These are phyloP conservation scores for Hydrolagus affinis DNA, from an alignment of 2,113 vertebrate genomes.

Conservation along the genomic window DNA sequence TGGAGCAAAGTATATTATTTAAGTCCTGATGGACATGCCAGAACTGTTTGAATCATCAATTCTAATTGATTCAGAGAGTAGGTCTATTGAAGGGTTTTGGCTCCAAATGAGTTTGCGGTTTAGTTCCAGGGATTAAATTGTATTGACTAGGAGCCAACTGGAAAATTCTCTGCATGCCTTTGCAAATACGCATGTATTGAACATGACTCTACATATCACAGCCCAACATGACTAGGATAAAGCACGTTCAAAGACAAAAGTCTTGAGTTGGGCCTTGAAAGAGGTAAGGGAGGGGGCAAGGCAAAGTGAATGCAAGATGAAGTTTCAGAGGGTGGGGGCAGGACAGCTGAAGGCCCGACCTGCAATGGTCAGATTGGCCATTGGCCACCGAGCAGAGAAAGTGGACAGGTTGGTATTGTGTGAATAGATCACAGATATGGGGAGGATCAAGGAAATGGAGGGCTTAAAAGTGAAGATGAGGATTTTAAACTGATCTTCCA, in stretches of 20 bases:
- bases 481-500: neutral
- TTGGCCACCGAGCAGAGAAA: no score
- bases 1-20: neutral
- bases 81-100: neutral
- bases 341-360: no score
- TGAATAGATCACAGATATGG: no score
- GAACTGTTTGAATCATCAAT: neutral
- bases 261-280: no score
- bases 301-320: no score
- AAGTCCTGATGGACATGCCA: neutral
- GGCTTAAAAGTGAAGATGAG: neutral
- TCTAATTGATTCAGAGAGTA: no score
- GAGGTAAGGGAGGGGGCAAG: no score
- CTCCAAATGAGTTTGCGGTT: neutral
- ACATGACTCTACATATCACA: no score
- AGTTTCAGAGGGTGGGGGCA: no score
- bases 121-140: neutral
- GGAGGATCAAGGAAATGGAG: no score
- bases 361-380: no score
- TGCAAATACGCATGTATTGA: neutral
- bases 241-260: neutral
- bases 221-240: neutral
- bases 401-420: no score
- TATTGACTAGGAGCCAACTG: neutral
- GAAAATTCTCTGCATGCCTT: neutral